These are phyloP conservation scores for Pseudotriccus pelzelni DNA, from an alignment of 2,797 vertebrate genomes.

Conservation along the genomic window DNA sequence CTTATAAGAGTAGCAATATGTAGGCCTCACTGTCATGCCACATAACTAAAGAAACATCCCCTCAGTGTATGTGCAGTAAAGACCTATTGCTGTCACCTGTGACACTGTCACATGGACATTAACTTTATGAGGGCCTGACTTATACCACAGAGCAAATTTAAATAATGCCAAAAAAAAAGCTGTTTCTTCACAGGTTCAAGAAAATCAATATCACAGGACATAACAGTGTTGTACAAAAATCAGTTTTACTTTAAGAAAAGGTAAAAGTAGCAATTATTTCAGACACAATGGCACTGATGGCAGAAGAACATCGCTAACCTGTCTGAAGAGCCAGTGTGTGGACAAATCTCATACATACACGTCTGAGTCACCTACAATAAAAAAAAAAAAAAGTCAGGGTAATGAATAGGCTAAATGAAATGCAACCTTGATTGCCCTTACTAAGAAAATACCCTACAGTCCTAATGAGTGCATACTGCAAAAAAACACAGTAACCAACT, in stretches of 20 bases:
- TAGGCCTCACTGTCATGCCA: background rate
- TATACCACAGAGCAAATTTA: background rate
- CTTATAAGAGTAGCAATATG: rapidly evolving
- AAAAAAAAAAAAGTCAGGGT: background rate
- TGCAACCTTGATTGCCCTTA: background rate
- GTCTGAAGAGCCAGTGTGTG: conserved; percentile 56
- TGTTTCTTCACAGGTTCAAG: background rate
- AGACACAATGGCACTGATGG: background rate
- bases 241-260: background rate
- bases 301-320: conserved; percentile 34
- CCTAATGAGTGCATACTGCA: background rate
- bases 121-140: background rate
- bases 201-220: background rate
- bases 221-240: background rate
- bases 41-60: background rate
- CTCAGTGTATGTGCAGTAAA: background rate
- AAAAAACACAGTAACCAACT: background rate
- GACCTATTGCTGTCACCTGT: background rate
- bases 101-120: background rate
- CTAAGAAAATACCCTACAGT: background rate
- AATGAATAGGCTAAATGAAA: background rate
- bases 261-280: background rate
- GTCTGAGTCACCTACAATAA: conserved; percentile 35
- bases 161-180: background rate
- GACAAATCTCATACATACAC: conserved; percentile 16